Evolutionary conservation across 2,113 vertebrate genomes (phyloP), one percentile per base, ranked within the genome.

Genomic region (Forbesichthys agassizii): DNA sequence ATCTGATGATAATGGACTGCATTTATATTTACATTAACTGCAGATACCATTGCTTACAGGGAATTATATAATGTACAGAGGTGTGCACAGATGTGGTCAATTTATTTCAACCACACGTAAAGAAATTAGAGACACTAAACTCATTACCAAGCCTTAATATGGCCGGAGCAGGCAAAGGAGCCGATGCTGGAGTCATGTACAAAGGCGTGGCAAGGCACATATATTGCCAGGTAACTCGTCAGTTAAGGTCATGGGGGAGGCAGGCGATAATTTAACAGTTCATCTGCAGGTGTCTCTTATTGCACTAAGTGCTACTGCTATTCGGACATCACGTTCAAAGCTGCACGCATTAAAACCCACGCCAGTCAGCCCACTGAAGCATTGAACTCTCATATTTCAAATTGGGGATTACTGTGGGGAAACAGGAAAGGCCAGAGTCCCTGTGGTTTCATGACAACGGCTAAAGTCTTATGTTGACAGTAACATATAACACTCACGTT

Each of bases 61-160:
- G 20, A 75, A 51, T 64, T 74, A 36, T 61, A 61, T 64, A 48
- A 62, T 63, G 48, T 51, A 71, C 66, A 61, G 58, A 71, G 77
- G 74, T 13, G n/a, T 53, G 56, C 73, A 68, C 59, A 67, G 36
- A 42, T 6, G 36, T 42, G 36, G 36, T 42, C 36, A 42, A 42
- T 5, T 42, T 42, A 42, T 81, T 57, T 66, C 64, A 64, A 74
- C 68, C 72, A 73, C 77, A 76, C 58, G 68, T 82, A 88, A 92
- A 83, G 57, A 81, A 86, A 86, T 91, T 86, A 91, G 82, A 79
- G 46, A 74, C 65, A 48, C 75, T 83, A 89, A 91, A 85, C 78
- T 86, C 71, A 85, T 88, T 86, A 86, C 68, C 61, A 75, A 74
- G 78, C 70, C 64, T 88, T 83, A 71, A 72, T 81, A 81, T 84